phyloP scores from a whole-genome alignment of 2,888 invertebrate genomes.

The Hypercompe scribonia region DNA sequence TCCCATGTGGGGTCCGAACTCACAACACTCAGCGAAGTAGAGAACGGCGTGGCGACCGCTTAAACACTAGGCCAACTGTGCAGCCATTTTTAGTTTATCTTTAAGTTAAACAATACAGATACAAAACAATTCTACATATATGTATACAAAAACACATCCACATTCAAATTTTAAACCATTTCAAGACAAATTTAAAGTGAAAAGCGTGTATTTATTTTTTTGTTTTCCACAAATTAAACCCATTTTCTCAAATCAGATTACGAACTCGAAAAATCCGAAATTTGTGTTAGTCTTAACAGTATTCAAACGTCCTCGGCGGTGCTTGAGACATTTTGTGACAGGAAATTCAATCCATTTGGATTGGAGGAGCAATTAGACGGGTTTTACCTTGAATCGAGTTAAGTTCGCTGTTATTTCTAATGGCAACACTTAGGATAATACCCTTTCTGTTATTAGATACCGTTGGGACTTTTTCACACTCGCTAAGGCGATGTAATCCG shows the following conservation, averaged over 20 bases:
- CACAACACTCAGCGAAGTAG: too few species aligned
- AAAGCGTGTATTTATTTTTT: background rate
- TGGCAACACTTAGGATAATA: slow-evolving; percentile 37
- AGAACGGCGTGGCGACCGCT: too few species aligned
- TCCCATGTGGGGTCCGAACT: too few species aligned
- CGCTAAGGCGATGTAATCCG: background rate
- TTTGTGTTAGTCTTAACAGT: slow-evolving; percentile 24
- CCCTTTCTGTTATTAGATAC: slow-evolving; percentile 31
- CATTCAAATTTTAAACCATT: background rate
- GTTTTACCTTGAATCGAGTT: slow-evolving; percentile 17
- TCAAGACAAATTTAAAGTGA: background rate
- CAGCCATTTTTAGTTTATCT: background rate
- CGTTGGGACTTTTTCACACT: slow-evolving; percentile 10
- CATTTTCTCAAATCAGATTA: slow-evolving; percentile 21
- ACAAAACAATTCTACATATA: background rate
- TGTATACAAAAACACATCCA: background rate
- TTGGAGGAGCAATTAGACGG: slow-evolving; percentile 34
- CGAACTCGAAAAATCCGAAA: slow-evolving; percentile 7
- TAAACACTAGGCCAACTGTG: too few species aligned
- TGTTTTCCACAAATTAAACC: background rate
- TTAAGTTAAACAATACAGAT: background rate
- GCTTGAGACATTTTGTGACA: slow-evolving; percentile 31
- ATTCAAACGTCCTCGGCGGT: slow-evolving; percentile 21
- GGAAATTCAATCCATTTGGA: slow-evolving; percentile 31
- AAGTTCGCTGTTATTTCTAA: slow-evolving; percentile 46